Evolutionary conservation across 2,797 vertebrate species (phyloP).

Genomic region (Hirundo rustica): DNA sequence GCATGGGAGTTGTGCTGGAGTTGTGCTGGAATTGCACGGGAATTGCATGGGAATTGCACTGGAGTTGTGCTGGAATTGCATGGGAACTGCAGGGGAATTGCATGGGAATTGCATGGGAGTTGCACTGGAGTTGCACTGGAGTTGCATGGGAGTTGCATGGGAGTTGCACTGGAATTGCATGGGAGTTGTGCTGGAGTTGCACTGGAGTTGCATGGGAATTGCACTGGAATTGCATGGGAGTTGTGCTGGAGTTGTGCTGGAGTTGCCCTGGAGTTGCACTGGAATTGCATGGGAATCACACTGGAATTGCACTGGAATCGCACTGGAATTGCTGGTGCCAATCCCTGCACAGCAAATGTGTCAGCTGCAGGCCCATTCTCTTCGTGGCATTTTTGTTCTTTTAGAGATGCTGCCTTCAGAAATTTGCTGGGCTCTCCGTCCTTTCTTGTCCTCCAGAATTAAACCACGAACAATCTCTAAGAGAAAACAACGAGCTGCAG

Average conservation of each 20-base stretch:
- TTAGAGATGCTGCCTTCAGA: not conserved
- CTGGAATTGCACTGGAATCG: not conserved
- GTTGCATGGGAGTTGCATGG: too few species aligned
- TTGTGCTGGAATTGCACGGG: not conserved
- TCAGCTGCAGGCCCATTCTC: not conserved
- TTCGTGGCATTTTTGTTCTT: not conserved
- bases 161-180: too few species aligned
- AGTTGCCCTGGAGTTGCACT: not conserved
- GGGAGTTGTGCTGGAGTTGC: not conserved
- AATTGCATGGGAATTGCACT: not conserved
- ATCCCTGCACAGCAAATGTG: not conserved
- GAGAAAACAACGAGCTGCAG: not conserved
- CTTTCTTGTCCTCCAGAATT: not conserved
- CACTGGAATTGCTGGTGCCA: not conserved
- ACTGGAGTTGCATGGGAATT: too few species aligned
- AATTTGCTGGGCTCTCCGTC: not conserved
- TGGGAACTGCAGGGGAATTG: too few species aligned
- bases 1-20: not conserved
- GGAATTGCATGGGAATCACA: not conserved
- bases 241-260: not conserved
- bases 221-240: not conserved
- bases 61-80: not conserved
- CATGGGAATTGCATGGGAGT: too few species aligned
- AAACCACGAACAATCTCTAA: not conserved
- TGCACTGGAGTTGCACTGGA: too few species aligned